Evolutionary conservation across 1,140 invertebrate species (phyloP), one percentile per base, ranked within the genome.

Genomic region (Idris sp.): DNA sequence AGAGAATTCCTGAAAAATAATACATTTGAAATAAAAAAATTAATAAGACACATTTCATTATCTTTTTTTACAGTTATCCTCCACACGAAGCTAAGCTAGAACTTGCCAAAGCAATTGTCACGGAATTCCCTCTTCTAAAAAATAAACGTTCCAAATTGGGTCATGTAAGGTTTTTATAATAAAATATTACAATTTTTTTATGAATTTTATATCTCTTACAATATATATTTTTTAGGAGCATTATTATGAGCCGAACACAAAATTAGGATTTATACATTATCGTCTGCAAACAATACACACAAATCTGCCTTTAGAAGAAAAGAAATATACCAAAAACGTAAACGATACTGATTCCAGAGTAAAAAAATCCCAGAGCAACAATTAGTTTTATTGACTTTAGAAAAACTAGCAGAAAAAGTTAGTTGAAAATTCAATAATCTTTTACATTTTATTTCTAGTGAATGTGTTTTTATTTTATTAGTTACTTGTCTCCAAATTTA

Each of bases 121-220:
- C 33, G 10, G 59, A 64, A 41, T 64, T 64, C 41, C 59, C 46
- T 9, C 7, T 15, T 13, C 31, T 36, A 19, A 64, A 64, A 64
- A 44, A 64, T 19, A 15, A 2, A 10, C 8, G 11, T 1, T n/a
- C 35, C 4, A 9, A 5, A 51, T 6, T 36, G 4, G 59, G 59
- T 13, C 51, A 40, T 25, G 44, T 64, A 49, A 51, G 11, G n/a
- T n/a, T n/a, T n/a, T n/a, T n/a, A n/a, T n/a, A n/a, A n/a, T 49
- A 18, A 1, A 35, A 10, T 33, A 19, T 33, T 9, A 16, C 2
- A n/a, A 16, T 30, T 43, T 5, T 25, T 26, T 26, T 2, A 43
- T 40, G 3, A 3, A 30, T 30, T 30, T 5, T 30, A 30, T 5
- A n/a, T 4, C 9, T 5, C 4, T 30, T 5, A 30, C 8, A 43